Evolutionary conservation across 2,113 vertebrate species (phyloP).

Genomic region (Sylvia atricapilla): DNA sequence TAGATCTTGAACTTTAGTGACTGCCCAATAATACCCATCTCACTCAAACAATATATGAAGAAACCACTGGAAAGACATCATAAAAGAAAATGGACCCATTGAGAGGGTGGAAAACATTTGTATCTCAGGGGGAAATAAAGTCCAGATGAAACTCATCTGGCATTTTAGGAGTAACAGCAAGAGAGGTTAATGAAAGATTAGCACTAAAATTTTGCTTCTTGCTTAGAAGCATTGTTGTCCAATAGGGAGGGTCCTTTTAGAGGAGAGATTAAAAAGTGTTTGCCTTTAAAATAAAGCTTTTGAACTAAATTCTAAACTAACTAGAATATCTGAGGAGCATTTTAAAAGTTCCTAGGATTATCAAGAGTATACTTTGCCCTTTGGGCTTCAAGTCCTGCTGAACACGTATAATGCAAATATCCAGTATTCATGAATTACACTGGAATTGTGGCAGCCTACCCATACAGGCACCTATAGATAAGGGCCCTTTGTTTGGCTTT

Average conservation of each 20-base stretch:
- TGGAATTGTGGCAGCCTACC: background rate
- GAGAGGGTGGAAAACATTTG: background rate
- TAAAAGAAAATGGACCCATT: background rate
- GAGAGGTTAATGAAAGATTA: constrained; percentile 1
- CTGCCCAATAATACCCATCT: background rate
- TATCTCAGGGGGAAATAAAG: background rate
- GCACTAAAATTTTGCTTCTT: background rate
- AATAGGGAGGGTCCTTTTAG: background rate
- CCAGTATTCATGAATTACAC: background rate
- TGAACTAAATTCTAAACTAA: background rate
- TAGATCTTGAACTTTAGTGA: background rate
- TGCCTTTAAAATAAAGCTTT: background rate
- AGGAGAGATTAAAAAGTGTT: background rate
- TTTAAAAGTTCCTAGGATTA: background rate
- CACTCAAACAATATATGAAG: background rate
- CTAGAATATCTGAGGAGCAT: background rate
- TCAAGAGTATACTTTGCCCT: background rate
- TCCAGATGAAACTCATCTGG: background rate
- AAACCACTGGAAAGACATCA: background rate
- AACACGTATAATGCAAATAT: background rate
- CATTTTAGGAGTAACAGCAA: background rate
- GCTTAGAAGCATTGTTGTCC: background rate
- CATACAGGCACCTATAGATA: background rate
- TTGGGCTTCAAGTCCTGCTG: background rate
- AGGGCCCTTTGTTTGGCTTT: background rate